A percentile compares a stretch with the other conserved stretches of the same genome.
Conservation (phyloP, 1,140 invertebrate species). For the Zophobas atratus region DNA sequence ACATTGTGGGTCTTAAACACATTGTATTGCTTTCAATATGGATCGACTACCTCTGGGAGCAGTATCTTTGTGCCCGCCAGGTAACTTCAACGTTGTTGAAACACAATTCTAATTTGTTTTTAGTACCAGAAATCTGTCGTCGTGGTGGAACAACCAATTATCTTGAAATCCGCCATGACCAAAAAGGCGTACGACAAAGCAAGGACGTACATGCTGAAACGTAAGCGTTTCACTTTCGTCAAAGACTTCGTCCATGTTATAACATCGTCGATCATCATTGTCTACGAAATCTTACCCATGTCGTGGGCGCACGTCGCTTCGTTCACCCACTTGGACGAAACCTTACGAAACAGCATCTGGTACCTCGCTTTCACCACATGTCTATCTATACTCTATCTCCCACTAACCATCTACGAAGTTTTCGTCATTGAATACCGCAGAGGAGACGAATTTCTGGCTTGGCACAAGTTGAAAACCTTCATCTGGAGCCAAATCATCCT, state of each 20-base stretch:
- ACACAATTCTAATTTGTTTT: not conserved
- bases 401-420: constrained; percentile 6
- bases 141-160: not conserved
- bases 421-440: constrained; percentile 1
- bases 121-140: constrained; percentile 1
- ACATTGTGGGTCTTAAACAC: not conserved
- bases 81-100: not conserved
- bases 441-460: constrained; percentile 12
- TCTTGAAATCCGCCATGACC: not conserved
- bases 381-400: not conserved
- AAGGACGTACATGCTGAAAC: not conserved
- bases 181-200: not conserved
- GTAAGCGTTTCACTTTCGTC: not conserved
- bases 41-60: constrained; percentile 27
- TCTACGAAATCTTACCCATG: not conserved
- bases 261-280: not conserved
- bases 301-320: not conserved
- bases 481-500: not conserved
- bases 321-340: not conserved
- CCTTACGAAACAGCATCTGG: not conserved
- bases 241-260: constrained; percentile 1
- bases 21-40: not conserved
- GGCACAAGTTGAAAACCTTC: constrained; percentile 9
- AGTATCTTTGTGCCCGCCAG: constrained; percentile 1
- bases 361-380: constrained; percentile 3